A percentile compares a stretch with the other conserved stretches of the same genome.
phyloP scores from a whole-genome alignment of 2,113 vertebrate species.

The Vulpes vulpes region DNA sequence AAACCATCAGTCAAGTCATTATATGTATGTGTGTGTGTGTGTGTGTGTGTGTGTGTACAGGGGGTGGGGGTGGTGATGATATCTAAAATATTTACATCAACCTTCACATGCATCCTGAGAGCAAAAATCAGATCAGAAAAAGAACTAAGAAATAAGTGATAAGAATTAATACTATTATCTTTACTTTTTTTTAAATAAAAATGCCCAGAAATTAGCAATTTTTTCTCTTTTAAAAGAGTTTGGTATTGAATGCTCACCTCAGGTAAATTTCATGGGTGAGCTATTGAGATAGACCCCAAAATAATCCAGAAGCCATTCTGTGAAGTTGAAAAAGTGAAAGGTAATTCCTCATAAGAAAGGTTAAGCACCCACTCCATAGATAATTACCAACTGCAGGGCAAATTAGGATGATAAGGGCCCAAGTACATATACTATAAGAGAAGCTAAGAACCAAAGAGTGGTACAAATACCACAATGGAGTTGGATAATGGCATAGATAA shows the following conservation, averaged over 20 bases:
- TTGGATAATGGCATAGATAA: not conserved
- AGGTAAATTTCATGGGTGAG: not conserved
- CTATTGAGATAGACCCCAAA: not conserved
- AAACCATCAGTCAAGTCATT: not conserved
- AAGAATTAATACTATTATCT: not conserved
- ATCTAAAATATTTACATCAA: not conserved
- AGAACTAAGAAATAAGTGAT: not conserved
- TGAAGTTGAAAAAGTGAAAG: not conserved
- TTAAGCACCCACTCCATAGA: not conserved
- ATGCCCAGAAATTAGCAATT: not conserved
- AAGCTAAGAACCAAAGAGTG: not conserved
- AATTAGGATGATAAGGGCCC: not conserved
- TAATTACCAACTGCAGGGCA: not conserved
- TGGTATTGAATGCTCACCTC: not conserved
- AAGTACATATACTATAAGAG: not conserved
- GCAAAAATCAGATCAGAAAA: not conserved
- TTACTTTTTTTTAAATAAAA: not conserved
- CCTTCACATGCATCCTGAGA: not conserved
- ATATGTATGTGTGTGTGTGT: not conserved
- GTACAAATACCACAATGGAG: not conserved
- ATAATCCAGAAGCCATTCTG: conserved; percentile 30
- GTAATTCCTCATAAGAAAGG: not conserved
- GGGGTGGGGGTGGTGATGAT: not conserved
- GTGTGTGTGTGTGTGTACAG: not conserved
- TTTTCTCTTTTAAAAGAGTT: not conserved